Base-by-base conservation (phyloP, 2,888 invertebrate species). In the Dynastes grantii region DNA sequence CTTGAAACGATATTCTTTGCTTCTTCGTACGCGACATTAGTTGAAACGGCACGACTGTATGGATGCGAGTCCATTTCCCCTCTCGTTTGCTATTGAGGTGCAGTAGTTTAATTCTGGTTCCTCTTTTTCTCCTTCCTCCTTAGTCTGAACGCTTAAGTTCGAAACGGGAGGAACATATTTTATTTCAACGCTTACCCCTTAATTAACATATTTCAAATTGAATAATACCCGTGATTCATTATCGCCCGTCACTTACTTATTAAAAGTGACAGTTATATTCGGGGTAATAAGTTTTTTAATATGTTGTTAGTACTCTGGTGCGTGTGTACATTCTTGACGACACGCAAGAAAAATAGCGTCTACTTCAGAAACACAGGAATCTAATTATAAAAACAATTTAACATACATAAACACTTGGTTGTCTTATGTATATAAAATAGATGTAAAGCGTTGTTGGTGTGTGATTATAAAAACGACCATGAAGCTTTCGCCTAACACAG, bases 121-220 rank as follows among this genome's bases (percentile, higher is more conserved):
- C 51, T 32, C 61, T 63, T 71, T 75, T 76, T 76, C 51, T 53
- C 29, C 68, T 68, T 68, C 68, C 68, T 29, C n/a, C 51, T 22
- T 27, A n/a, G 22, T 67, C 40, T 67, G 45, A 40, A 22, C 51
- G 68, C 2, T 32, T 29, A 29, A 29, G 68, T 49, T 67, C 37
- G 51, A 67, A 40, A 49, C 67, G 22, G 58, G 27, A 68, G 67
- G 67, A 55, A 67, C 58, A 67, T 76, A 67, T 78, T 73, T 73
- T 78, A 78, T 78, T 78, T 78, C 78, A 71, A 64, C 78, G 78
- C 78, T 78, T 65, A 61, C 73, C 75, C 63, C 76, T 76, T 79
- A 79, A 79, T 79, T 79, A 79, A 79, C 73, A 79, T 79, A 77
- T 79, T 77, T 79, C 75, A 65, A 77, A 79, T 79, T 79, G 79